Conservation (phyloP, 2,797 vertebrate genomes). For the Anableps anableps region DNA sequence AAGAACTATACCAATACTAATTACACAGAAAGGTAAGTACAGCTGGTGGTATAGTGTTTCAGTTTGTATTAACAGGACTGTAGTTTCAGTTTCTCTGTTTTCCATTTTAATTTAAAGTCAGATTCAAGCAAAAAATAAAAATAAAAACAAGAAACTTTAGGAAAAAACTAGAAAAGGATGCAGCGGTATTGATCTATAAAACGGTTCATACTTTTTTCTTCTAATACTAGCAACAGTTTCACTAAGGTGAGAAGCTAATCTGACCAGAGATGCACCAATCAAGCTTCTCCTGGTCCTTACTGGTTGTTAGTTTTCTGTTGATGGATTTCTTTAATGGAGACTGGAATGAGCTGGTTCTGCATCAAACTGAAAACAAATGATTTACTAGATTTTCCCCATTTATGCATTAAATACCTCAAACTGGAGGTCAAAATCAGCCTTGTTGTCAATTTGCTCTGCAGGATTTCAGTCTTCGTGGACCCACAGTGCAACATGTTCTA, state of each 20-base stretch:
- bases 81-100: not conserved
- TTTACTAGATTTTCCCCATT: not conserved
- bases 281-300: too few species aligned
- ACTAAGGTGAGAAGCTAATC: not conserved
- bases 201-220: too few species aligned
- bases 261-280: not conserved
- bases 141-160: too few species aligned
- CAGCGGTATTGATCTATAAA: too few species aligned
- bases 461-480: too few species aligned
- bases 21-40: not conserved
- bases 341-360: not conserved
- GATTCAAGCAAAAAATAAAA: not conserved
- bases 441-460: too few species aligned
- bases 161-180: too few species aligned
- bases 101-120: not conserved
- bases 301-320: not conserved
- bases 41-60: not conserved
- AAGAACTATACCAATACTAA: too few species aligned
- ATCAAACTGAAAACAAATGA: not conserved
- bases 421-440: not conserved
- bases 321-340: not conserved
- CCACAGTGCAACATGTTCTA: too few species aligned
- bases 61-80: too few species aligned
- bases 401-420: not conserved
- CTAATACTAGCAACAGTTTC: too few species aligned